Conservation (phyloP, 2,113 vertebrate genomes). For the Bos javanicus region DNA sequence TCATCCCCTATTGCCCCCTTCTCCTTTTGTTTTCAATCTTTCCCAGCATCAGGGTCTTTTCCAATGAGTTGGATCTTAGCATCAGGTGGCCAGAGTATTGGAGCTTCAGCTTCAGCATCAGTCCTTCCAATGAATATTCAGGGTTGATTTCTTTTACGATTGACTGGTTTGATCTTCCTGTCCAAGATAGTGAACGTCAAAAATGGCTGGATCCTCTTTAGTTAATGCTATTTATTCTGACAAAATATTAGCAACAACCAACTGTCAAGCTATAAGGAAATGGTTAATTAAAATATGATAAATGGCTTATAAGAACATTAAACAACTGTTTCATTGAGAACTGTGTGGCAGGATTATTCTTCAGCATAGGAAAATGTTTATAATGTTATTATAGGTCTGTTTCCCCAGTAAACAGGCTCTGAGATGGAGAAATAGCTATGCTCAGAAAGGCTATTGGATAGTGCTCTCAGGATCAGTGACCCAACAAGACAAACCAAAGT, state of each 20-base stretch:
- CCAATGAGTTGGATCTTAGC: neutral
- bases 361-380: neutral
- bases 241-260: neutral
- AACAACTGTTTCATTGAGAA: neutral
- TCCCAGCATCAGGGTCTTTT: neutral
- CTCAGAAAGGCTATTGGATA: neutral
- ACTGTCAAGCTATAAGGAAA: neutral
- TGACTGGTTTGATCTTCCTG: neutral
- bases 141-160: neutral
- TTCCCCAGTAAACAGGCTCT: neutral
- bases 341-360: neutral
- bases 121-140: neutral
- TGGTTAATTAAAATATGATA: neutral
- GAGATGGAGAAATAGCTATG: neutral
- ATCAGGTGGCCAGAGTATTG: neutral
- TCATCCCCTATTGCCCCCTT: neutral
- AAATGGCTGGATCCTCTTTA: neutral
- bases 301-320: neutral
- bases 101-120: neutral
- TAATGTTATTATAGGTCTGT: neutral
- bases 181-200: neutral
- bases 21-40: neutral
- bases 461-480: neutral
- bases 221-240: neutral
- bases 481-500: neutral